These are phyloP conservation scores for Stegana nigrithorax DNA, from an alignment of 2,888 invertebrate species.

Conservation along the genomic window DNA sequence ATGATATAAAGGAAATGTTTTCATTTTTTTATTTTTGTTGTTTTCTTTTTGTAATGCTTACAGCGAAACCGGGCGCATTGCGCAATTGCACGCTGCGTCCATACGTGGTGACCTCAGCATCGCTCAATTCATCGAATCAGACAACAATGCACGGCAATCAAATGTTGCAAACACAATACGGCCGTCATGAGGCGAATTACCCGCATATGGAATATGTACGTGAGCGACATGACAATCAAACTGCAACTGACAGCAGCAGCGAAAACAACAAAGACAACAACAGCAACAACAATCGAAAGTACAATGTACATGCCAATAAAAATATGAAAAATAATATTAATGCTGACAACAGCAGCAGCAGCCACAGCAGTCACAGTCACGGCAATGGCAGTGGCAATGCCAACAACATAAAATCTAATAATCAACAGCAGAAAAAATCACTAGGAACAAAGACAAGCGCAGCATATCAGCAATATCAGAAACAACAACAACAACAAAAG, in stretches of 20 bases:
- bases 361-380: slow-evolving; percentile 22
- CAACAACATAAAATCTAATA: slow-evolving; percentile 46
- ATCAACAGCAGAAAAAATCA: slow-evolving; percentile 39
- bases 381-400: slow-evolving; percentile 37
- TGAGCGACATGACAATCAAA: slow-evolving; percentile 56
- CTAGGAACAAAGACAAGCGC: slow-evolving; percentile 18
- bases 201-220: slow-evolving; percentile 69
- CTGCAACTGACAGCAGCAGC: slow-evolving; percentile 20
- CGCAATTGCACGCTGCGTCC: slow-evolving; percentile 87
- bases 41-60: slow-evolving; percentile 40
- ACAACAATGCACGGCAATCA: slow-evolving; percentile 69
- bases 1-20: no score
- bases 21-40: neutral
- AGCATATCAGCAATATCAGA: slow-evolving; percentile 35
- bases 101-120: slow-evolving; percentile 71
- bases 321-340: slow-evolving; percentile 46
- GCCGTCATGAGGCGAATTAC: slow-evolving; percentile 68
- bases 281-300: slow-evolving; percentile 27
- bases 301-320: slow-evolving; percentile 43
- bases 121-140: slow-evolving; percentile 69
- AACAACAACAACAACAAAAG: slow-evolving; percentile 35
- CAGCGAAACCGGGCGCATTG: slow-evolving; percentile 84
- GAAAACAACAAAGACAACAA: slow-evolving; percentile 24
- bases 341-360: slow-evolving; percentile 19
- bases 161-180: slow-evolving; percentile 66